Base-by-base conservation (phyloP, 2,888 invertebrate species). In the Cancer borealis region DNA sequence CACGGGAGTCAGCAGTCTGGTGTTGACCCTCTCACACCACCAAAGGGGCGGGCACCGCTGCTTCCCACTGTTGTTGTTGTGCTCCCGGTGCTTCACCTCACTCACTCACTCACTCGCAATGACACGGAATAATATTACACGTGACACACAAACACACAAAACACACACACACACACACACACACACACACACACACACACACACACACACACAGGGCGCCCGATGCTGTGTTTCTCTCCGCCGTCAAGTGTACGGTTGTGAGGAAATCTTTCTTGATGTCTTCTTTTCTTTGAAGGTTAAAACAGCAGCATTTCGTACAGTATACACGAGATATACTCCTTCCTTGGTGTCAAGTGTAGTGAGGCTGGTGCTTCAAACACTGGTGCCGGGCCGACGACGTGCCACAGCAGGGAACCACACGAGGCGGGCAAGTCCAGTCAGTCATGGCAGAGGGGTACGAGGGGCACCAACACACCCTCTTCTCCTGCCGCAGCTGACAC, bases 381-480 rank as follows among this genome's bases (percentile, higher is more conserved):
- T 21, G 21, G n/a, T 66, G 66, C n/a, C 66, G 66, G 66, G 66
- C 6, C 66, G 66, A n/a, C 21, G 66, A 79, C 30, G 30, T 8
- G 30, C 21, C 21, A 26, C 30, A 79, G 79, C 79, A 30, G 79
- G 79, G 79, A 26, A 79, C 79, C 79, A 79, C 79, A 79, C 79
- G 79, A 30, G 79, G 26, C 79, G 66, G 66, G 66, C 66, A 66
- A n/a, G 66, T 21, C n/a, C 66, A 66, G n/a, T 66, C 79, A 79
- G 79, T 79, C 79, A 79, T 79, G 79, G 79, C 30, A 21, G 30
- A 12, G 79, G 79, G 79, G 30, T 1, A 26, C 8, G 21, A 79
- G 79, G 79, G 79, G 79, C 79, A 79, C 79, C 79, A 6, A 14
- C 79, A 79, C 79, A 79, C 79, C 79, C 79, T 79, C 79, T 30